phyloP scores from a whole-genome alignment of 2,888 invertebrate species.

The Trichacis sp. region DNA sequence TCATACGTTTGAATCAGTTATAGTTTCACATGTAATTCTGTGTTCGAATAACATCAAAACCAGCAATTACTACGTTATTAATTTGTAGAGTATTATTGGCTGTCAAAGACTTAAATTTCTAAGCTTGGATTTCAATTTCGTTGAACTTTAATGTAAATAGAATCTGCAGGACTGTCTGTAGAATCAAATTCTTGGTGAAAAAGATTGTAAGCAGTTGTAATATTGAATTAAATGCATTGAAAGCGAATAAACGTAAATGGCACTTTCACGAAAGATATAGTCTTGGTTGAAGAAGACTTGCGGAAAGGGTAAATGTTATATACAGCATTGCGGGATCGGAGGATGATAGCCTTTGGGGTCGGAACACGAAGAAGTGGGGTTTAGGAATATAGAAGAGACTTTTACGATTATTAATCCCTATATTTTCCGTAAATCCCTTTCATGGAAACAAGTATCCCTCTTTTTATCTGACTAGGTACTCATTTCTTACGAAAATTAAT shows the following conservation, averaged over 20 bases:
- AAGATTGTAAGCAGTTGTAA: not conserved
- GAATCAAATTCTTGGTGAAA: not conserved
- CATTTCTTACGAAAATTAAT: constrained; percentile 24
- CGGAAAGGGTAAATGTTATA: constrained; percentile 1
- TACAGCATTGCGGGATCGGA: not conserved
- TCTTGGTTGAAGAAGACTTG: not conserved
- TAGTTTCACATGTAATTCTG: not conserved
- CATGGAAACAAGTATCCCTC: constrained; percentile 22
- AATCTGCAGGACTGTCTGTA: not conserved
- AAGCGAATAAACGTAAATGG: not conserved
- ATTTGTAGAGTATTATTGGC: not conserved
- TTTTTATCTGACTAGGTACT: constrained; percentile 39
- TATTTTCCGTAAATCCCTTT: constrained; percentile 42
- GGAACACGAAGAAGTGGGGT: constrained; percentile 11
- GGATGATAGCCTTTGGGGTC: constrained; percentile 3
- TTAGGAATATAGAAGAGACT: constrained; percentile 56
- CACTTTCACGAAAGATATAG: not conserved
- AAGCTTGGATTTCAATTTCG: no score
- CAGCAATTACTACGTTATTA: not conserved
- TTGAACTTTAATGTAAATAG: no score
- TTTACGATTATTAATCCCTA: constrained; percentile 61
- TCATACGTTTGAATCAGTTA: not conserved
- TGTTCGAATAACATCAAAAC: not conserved
- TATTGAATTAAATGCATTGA: not conserved
- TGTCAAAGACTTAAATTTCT: not conserved